Percentiles rank a stretch among this genome's conserved stretches.
Evolutionary conservation across 2,797 vertebrate species (phyloP).

Genomic region (Trichosurus vulpecula): DNA sequence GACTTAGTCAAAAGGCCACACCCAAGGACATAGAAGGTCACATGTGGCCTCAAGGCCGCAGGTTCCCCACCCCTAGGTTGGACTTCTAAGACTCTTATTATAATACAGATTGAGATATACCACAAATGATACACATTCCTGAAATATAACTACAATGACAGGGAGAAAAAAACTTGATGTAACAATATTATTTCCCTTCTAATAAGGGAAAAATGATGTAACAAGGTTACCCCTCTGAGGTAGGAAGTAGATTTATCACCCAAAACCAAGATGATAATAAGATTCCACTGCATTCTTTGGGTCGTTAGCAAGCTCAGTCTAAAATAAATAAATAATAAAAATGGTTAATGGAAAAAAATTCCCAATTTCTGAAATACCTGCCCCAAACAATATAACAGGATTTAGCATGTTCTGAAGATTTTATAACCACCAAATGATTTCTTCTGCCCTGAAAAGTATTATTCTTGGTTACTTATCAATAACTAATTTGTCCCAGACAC

Average conservation of each 20-base stretch:
- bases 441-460: neutral
- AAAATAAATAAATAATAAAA: neutral
- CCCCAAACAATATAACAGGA: conserved; percentile 18
- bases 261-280: neutral
- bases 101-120: neutral
- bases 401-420: neutral
- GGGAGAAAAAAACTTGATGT: neutral
- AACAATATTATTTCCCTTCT: neutral
- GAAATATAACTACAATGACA: neutral
- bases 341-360: conserved; percentile 16
- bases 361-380: neutral
- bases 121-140: neutral
- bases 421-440: neutral
- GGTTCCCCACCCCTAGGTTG: neutral
- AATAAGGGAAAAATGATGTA: neutral
- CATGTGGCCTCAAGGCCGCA: too few species aligned
- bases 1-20: too few species aligned
- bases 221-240: neutral
- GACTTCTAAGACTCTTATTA: neutral
- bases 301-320: conserved; percentile 1
- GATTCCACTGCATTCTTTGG: neutral
- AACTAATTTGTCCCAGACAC: neutral
- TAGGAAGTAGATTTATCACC: neutral
- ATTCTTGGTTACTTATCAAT: conserved; percentile 2
- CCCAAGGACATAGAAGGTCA: too few species aligned